Base-by-base conservation (phyloP, 1,140 invertebrate species). In the Lysiphlebus fabarum region DNA sequence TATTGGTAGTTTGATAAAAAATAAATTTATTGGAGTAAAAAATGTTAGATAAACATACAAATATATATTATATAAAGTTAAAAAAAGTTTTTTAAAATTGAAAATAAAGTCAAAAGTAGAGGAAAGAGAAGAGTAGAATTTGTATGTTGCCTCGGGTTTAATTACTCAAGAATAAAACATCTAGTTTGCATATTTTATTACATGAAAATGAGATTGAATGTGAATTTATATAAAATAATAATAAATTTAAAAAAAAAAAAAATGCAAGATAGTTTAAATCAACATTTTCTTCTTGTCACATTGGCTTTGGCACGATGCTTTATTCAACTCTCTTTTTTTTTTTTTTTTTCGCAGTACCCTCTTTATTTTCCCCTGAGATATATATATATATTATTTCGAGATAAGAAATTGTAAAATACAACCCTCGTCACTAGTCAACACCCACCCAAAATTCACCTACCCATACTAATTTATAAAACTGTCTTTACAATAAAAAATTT, bases 1-100 rank as follows among this genome's bases (percentile, higher is more conserved):
- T 60, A 60, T 60, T 55, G 40, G 45, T n/a, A 9, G n/a, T 37
- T 12, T 36, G 42, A 45, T 37, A 33, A 47, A 45, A 56, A 56
- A 45, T 10, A 45, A n/a, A 36, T 40, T 49, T 49, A 58, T 33
- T 43, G 17, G 36, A n/a, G 49, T 51, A 37, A 51, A 51, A 51
- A 37, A 37, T 12, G 9, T 9, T 51, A 51, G 8, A 36, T 34
- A 38, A 37, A 36, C 38, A 36, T 1, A n/a, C 34, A 36, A 51
- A 26, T 34, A n/a, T 51, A 51, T 51, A 37, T n/a, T 37, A 2
- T 2, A n/a, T 14, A 12, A 26, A 49, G 9, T 12, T 11, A 37
- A 50, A 50, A 50, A 51, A 37, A 51, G 49, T 12, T 36, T 12
- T 36, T 51, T 7, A n/a, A 33, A 51, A 33, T 34, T 51, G 37